Conservation (phyloP, 2,797 vertebrate genomes). For the Synaphobranchus kaupii region DNA sequence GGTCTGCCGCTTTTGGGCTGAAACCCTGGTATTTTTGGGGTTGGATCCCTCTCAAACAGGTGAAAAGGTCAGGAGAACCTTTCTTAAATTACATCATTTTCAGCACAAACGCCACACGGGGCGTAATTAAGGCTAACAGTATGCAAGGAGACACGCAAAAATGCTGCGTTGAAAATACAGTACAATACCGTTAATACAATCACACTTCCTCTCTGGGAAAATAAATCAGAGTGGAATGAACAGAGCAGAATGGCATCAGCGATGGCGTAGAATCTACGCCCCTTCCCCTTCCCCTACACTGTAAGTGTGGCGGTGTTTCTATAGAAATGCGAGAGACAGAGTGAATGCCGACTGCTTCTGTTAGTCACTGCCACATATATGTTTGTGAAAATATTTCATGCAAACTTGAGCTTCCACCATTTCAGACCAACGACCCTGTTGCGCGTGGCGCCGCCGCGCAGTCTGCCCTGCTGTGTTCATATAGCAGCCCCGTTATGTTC, state of each 20-base stretch:
- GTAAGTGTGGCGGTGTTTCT: not conserved
- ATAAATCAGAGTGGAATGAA: not conserved
- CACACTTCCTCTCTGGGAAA: not conserved
- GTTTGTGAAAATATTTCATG: not conserved
- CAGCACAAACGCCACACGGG: not conserved
- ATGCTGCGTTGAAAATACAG: not conserved
- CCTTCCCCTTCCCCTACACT: not conserved
- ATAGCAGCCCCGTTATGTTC: too few relatives aligned
- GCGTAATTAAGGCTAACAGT: not conserved
- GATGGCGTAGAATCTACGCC: not conserved
- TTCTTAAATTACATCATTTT: not conserved
- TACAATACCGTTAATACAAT: not conserved
- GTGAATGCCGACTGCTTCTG: not conserved
- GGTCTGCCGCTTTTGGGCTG: not conserved
- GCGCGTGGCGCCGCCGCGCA: not conserved
- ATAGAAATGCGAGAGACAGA: not conserved
- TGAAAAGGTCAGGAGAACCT: conserved; percentile 12
- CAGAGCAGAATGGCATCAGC: not conserved
- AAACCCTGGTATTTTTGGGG: not conserved
- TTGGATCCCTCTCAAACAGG: not conserved
- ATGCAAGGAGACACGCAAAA: not conserved
- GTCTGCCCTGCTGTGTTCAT: not conserved
- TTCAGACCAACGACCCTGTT: not conserved
- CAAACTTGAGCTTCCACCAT: not conserved
- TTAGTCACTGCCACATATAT: not conserved